phyloP scores from a whole-genome alignment of 2,113 vertebrate genomes.

The Eublepharis macularius region DNA sequence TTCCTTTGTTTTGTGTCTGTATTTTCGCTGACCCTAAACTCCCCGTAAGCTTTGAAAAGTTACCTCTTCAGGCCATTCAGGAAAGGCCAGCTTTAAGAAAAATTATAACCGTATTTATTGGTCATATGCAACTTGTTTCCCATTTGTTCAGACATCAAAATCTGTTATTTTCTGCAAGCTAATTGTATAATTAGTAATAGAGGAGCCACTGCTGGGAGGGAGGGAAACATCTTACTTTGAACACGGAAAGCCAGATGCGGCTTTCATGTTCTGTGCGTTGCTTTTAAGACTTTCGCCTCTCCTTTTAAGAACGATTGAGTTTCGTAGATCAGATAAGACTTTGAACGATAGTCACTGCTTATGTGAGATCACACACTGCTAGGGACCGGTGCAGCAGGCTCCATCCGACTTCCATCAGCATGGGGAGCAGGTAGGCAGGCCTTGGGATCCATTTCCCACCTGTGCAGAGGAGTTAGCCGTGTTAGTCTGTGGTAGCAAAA shows the following conservation, averaged over 20 bases:
- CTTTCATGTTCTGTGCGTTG: slow-evolving; percentile 72
- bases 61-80: slow-evolving; percentile 48
- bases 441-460: slow-evolving; percentile 76
- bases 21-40: slow-evolving; percentile 28
- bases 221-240: slow-evolving; percentile 62
- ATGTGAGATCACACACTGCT: slow-evolving; percentile 76
- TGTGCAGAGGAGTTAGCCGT: too few relatives aligned
- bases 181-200: slow-evolving; percentile 74
- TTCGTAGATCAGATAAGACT: slow-evolving; percentile 79
- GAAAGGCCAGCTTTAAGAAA: slow-evolving; percentile 60
- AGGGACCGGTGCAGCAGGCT: slow-evolving; percentile 69
- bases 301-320: slow-evolving; percentile 69
- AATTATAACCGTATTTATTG: slow-evolving; percentile 67
- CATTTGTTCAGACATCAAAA: slow-evolving; percentile 65
- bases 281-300: slow-evolving; percentile 75
- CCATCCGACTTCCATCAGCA: slow-evolving; percentile 77
- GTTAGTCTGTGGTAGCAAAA: too few relatives aligned
- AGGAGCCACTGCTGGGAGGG: slow-evolving; percentile 66
- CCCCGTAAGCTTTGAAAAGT: slow-evolving; percentile 21
- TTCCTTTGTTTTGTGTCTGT: slow-evolving; percentile 24
- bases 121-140: slow-evolving; percentile 67
- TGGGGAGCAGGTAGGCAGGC: slow-evolving; percentile 67
- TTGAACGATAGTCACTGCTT: slow-evolving; percentile 79
- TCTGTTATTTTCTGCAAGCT: slow-evolving; percentile 73
- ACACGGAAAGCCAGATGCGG: slow-evolving; percentile 67